Conservation (phyloP, 2,113 vertebrate species). For the Bathybates hornii region DNA sequence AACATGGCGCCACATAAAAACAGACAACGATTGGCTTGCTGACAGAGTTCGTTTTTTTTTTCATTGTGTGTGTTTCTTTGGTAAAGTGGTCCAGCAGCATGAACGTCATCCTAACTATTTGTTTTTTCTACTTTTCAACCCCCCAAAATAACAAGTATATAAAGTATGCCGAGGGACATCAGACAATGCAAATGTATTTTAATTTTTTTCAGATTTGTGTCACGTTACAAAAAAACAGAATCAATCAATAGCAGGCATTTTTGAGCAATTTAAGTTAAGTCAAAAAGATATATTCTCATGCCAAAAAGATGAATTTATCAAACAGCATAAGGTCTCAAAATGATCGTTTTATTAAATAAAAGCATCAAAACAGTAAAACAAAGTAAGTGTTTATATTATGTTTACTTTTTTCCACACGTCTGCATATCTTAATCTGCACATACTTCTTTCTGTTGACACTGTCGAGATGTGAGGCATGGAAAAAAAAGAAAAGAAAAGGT, state of each 20-base stretch:
- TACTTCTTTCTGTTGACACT: background rate
- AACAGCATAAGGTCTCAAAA: background rate
- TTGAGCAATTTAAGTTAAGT: background rate
- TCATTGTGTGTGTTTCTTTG: background rate
- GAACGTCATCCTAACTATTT: background rate
- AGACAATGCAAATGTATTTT: background rate
- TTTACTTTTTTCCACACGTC: background rate
- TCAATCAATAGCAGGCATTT: background rate
- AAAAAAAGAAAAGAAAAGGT: background rate
- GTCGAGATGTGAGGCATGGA: background rate
- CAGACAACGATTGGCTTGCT: background rate
- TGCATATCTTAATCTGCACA: background rate
- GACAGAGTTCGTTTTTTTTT: background rate
- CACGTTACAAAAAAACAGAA: background rate
- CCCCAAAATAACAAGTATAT: background rate
- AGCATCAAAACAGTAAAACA: background rate
- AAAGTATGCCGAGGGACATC: background rate
- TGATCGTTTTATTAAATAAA: background rate
- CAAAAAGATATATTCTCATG: background rate
- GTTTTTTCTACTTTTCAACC: background rate
- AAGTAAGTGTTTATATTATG: background rate
- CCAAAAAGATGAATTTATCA: background rate
- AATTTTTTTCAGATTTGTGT: background rate
- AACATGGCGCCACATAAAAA: conserved; percentile 18
- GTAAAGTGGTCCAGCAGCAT: background rate